Evolutionary conservation across 2,113 vertebrate genomes (phyloP).

Genomic region (Ailuropoda melanoleuca): DNA sequence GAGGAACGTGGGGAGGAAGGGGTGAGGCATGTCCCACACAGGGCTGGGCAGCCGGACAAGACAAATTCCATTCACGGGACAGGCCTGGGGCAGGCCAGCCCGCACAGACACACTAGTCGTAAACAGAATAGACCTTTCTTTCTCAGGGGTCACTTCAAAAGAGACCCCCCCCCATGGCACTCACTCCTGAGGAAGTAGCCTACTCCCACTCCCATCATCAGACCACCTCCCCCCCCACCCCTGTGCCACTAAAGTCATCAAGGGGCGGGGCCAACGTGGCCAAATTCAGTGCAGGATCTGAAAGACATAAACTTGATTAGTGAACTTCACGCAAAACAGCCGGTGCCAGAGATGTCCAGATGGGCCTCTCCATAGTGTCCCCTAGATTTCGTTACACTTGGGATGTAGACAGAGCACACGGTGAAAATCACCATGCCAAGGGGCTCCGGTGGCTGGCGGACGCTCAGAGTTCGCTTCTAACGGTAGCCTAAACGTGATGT

Average conservation of each 20-base stretch:
- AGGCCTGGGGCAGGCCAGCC: accelerated
- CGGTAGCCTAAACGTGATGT: neutral
- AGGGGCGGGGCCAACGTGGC: neutral
- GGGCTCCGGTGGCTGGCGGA: accelerated
- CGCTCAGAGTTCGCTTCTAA: no score
- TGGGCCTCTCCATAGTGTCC: accelerated
- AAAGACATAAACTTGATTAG: neutral
- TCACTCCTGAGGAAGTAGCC: neutral
- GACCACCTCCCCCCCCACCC: no score
- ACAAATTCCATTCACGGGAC: neutral
- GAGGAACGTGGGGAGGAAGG: neutral
- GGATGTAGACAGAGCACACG: accelerated
- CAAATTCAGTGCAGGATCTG: neutral
- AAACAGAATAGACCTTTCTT: neutral
- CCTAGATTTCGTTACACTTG: neutral
- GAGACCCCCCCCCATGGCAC: neutral
- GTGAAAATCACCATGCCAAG: accelerated
- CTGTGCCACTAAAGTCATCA: neutral
- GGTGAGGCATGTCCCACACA: accelerated
- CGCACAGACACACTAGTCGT: accelerated
- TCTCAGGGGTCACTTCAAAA: neutral
- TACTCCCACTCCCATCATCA: neutral
- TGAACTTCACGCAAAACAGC: neutral
- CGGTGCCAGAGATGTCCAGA: accelerated
- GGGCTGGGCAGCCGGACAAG: accelerated